Base-by-base conservation (phyloP, 2,113 vertebrate species). In the Neomonachus schauinslandi region DNA sequence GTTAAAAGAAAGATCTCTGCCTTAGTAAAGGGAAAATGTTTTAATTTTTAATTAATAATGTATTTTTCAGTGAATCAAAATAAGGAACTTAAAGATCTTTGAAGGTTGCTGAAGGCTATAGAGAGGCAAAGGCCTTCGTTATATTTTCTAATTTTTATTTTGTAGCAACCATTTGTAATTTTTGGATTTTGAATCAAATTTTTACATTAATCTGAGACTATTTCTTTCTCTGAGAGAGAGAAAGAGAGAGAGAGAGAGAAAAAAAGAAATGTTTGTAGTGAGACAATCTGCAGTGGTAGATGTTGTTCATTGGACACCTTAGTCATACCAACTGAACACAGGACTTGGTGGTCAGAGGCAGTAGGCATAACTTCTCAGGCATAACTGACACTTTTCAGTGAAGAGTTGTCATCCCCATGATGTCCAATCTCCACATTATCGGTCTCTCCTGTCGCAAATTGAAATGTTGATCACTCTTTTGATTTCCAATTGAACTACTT, bases 31-130 rank as follows among this genome's bases (percentile, higher is more conserved):
- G 33, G 33, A 51, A 91, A 33, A 8, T 19, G 13, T 9, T 91
- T 97, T 49, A 79, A 21, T 57, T 89, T 96, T 80, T 89, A 76
- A 59, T 72, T 81, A 81, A 49, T 88, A 84, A 61, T 67, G 10
- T 92, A 18, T 77, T 36, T 77, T 71, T 72, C 26, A 61, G n/a
- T 92, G 39, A 94, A 76, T 94, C 1, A 6, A 89, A 84, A 80
- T 67, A 28, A 89, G 8, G 11, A 85, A 51, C 28, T 69, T 55
- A 81, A 84, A 87, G 26, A 51, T 86, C 82, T 91, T 57, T 39
- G 46, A 91, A 39, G n/a, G 31, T 77, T 81, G 10, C 14, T 36
- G 22, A 83, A 89, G 12, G 14, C 10, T 10, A 0, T 46, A 76
- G 57, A 69, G 31, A 82, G 59, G 51, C 31, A 49, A 42, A 69